Base-by-base conservation (phyloP, 2,888 invertebrate species). In the Molorchus minor region DNA sequence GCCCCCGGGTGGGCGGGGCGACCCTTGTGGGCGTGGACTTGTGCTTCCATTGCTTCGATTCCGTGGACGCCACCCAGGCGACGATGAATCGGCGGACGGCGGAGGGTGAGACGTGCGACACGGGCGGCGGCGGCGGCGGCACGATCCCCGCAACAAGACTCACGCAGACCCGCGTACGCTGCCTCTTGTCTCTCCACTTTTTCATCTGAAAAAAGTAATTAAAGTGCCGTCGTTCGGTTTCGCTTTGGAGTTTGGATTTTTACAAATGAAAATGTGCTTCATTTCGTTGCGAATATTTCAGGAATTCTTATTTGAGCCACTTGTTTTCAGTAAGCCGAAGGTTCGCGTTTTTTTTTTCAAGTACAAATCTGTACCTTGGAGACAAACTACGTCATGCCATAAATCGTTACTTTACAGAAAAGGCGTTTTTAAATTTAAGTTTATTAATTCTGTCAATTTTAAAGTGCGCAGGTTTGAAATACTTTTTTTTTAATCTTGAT, bases 1-100 rank as follows among this genome's bases (percentile, higher is more conserved):
- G 65, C 72, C 72, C 73, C 72, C 70, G 58, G 54, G 51, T 38
- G 72, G 79, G 77, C 77, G 76, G 67, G 69, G 71, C 43, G 57
- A 30, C 45, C 38, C 49, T 58, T 46, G 63, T 45, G 67, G 75
- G 75, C 71, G 75, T 65, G 69, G 72, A 69, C 57, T 58, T 35
- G 47, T 60, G 60, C 70, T 71, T 68, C 69, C 70, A 73, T 69
- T 66, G 67, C 66, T 64, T 44, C 29, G 58, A 61, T 58, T 58
- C 58, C 64, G 53, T 53, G 54, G 61, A 53, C 61, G 57, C 56
- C 61, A 52, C 61, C 51, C 36, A 45, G 36, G 33, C 43, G 21
- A 20, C 44, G 51, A 59, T 57, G 44, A 30, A 33, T 35, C 30
- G 29, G 46, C 46, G 58, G 61, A 64, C 60, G 60, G 61, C 60